phyloP scores from a whole-genome alignment of 2,113 vertebrate genomes.

The Camelus bactrianus region DNA sequence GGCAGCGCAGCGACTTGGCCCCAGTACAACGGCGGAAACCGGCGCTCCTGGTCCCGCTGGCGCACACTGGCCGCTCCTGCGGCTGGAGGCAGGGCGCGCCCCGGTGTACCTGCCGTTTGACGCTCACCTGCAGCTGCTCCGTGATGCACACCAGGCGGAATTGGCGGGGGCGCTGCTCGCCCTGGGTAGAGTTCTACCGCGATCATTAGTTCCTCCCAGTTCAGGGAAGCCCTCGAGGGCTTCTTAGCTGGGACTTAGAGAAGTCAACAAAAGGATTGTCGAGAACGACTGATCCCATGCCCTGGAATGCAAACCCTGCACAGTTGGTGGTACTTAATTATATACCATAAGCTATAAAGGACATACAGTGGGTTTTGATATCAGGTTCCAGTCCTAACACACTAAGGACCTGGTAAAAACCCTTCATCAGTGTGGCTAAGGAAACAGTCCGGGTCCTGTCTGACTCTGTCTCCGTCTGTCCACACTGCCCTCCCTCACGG shows the following conservation, averaged over 20 bases:
- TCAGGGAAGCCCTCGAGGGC: not conserved
- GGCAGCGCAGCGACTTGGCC: not conserved
- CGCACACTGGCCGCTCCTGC: too few species aligned
- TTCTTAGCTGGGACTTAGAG: conserved; percentile 42
- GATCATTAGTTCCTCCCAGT: not conserved
- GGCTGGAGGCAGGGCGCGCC: not conserved
- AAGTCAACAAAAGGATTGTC: conserved; percentile 46
- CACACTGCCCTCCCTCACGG: not conserved
- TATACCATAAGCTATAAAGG: conserved; percentile 60
- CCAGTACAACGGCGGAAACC: not conserved
- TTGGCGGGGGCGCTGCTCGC: not conserved
- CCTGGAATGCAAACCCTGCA: conserved; percentile 59
- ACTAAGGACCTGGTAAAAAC: conserved; percentile 53
- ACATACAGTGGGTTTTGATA: conserved; percentile 60
- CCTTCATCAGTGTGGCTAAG: conserved; percentile 13
- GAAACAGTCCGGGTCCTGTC: not conserved
- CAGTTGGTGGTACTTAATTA: conserved; percentile 62
- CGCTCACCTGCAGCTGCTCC: not conserved
- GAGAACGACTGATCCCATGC: conserved; percentile 47
- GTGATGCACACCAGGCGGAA: not conserved
- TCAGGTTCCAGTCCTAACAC: conserved; percentile 58
- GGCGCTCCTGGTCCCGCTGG: not conserved
- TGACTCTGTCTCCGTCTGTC: not conserved
- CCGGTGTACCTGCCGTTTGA: not conserved
- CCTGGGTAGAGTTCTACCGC: not conserved